Evolutionary conservation across 2,113 vertebrate species (phyloP).

Genomic region (Mohoua ochrocephala): DNA sequence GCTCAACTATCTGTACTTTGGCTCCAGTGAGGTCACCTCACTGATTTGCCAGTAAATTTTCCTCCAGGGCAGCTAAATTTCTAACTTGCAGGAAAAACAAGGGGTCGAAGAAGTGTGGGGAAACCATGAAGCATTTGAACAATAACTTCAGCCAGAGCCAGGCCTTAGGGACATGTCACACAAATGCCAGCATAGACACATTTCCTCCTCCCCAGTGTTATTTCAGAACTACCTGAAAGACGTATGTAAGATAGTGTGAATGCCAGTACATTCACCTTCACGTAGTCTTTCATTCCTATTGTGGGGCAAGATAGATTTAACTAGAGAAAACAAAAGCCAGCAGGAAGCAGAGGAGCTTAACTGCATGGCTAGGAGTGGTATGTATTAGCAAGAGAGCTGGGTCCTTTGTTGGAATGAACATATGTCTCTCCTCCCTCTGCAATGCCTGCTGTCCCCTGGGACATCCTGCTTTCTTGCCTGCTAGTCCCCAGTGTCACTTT

Average conservation of each 20-base stretch:
- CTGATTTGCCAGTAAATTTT: neutral
- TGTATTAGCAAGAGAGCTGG: neutral
- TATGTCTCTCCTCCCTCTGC: neutral
- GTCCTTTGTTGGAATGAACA: neutral
- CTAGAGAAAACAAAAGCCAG: neutral
- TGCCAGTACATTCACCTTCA: neutral
- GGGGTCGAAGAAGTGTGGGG: neutral
- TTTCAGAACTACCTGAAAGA: neutral
- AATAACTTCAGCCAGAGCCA: neutral
- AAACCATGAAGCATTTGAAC: neutral
- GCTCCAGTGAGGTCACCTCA: neutral
- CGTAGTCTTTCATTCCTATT: neutral
- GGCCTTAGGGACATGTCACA: neutral
- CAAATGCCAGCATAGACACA: neutral
- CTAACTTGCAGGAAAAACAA: neutral
- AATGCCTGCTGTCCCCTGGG: neutral
- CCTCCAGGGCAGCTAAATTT: neutral
- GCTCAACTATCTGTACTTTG: neutral
- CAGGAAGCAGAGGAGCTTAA: neutral
- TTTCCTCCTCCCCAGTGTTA: accelerated
- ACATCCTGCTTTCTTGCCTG: neutral
- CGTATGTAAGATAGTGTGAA: accelerated
- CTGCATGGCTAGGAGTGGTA: neutral
- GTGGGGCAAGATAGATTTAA: neutral
- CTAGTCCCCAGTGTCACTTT: neutral